These are phyloP conservation scores for Mormyrus proboscirostris DNA, from an alignment of 2,797 vertebrate species.

Conservation along the genomic window DNA sequence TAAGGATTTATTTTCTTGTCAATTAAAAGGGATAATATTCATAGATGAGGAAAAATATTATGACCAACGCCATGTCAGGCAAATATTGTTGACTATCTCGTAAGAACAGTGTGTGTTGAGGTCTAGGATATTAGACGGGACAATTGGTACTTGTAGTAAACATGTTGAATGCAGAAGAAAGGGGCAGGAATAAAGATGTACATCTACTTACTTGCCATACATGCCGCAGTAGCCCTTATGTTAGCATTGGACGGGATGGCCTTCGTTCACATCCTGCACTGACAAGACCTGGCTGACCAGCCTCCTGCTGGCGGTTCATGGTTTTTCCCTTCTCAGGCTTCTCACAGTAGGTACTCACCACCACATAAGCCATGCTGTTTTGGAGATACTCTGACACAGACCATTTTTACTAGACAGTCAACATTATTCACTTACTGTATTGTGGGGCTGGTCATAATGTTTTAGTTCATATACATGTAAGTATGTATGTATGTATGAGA, in stretches of 20 bases:
- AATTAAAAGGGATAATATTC: background rate
- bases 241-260: background rate
- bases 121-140: background rate
- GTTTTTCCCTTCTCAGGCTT: background rate
- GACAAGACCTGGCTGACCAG: background rate
- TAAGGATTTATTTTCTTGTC: background rate
- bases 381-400: background rate
- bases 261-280: background rate
- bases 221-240: background rate
- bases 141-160: background rate
- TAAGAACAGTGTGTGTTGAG: background rate
- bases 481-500: background rate
- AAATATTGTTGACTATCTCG: background rate
- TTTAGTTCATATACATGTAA: background rate
- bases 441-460: background rate
- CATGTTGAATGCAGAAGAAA: background rate
- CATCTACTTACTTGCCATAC: background rate
- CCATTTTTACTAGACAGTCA: background rate
- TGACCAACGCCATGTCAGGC: background rate
- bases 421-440: background rate
- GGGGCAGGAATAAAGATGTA: background rate
- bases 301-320: background rate
- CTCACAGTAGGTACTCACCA: background rate
- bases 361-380: background rate
- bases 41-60: background rate